Conservation (phyloP, 1,140 invertebrate species). For the Coptotermes formosanus region DNA sequence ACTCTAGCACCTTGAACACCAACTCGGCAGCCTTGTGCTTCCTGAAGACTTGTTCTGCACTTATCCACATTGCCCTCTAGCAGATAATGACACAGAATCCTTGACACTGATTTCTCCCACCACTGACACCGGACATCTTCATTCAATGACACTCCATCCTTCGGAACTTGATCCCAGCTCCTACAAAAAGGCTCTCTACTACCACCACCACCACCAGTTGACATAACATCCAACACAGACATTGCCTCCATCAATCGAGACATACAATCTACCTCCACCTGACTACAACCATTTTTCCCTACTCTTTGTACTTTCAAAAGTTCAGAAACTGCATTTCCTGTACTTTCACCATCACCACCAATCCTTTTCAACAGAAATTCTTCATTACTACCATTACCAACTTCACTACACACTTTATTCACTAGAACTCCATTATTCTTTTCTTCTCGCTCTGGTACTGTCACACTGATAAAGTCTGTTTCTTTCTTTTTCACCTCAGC, state of each 20-base stretch:
- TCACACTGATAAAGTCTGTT: background rate
- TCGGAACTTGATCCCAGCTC: constrained; percentile 13
- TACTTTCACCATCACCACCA: background rate
- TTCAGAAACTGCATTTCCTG: background rate
- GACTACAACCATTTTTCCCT: background rate
- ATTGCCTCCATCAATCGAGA: background rate
- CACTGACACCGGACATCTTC: background rate
- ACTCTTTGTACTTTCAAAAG: background rate
- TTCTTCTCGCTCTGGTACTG: background rate
- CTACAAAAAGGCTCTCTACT: background rate
- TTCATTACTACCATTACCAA: background rate
- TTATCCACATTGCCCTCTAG: background rate
- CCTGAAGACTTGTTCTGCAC: background rate
- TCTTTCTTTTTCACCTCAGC: background rate
- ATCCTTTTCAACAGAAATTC: background rate
- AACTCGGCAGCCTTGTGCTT: background rate
- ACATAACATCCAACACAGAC: background rate
- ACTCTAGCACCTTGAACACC: background rate
- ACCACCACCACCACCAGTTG: background rate
- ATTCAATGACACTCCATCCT: constrained; percentile 1
- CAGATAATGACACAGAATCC: background rate
- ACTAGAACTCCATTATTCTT: background rate
- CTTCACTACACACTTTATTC: background rate
- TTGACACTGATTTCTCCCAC: background rate
- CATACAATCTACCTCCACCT: background rate